phyloP scores from a whole-genome alignment of 2,113 vertebrate genomes.

The Hypocryptadius cinnamomeus region DNA sequence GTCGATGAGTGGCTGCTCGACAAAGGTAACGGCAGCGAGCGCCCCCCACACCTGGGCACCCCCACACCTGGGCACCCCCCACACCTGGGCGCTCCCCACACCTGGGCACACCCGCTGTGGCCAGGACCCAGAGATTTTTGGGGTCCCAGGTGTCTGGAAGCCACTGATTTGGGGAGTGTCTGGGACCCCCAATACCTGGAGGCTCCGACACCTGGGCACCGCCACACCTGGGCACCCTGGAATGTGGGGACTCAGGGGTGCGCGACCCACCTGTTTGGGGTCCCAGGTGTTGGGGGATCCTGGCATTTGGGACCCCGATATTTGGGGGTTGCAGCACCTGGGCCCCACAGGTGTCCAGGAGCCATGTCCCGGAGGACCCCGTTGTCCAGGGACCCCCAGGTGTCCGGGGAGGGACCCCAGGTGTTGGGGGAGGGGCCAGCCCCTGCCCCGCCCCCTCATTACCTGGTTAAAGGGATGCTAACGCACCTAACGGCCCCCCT shows the following conservation, averaged over 20 bases:
- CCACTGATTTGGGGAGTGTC: not conserved
- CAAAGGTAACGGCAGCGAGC: constrained; percentile 86
- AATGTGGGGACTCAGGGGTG: not conserved
- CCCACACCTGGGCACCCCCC: not conserved
- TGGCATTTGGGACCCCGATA: not conserved
- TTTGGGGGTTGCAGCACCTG: not conserved
- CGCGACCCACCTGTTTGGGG: not conserved
- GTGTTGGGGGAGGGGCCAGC: not conserved
- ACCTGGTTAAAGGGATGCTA: constrained; percentile 13
- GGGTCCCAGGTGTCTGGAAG: not conserved
- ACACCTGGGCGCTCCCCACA: not conserved
- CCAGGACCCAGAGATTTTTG: not conserved
- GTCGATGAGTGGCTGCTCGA: constrained; percentile 99
- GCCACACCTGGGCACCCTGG: not conserved
- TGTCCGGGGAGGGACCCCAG: not conserved
- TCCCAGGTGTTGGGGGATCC: not conserved
- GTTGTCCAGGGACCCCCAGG: not conserved
- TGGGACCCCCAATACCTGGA: not conserved
- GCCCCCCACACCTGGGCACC: not conserved
- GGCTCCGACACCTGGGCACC: not conserved
- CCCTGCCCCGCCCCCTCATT: not conserved
- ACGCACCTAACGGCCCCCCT: constrained; percentile 15
- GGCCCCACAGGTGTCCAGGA: not conserved
- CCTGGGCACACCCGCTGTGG: not conserved
- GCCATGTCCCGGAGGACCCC: not conserved